These are phyloP conservation scores for Rousettus leschenaultii DNA, from an alignment of 2,113 vertebrate genomes.

Conservation along the genomic window DNA sequence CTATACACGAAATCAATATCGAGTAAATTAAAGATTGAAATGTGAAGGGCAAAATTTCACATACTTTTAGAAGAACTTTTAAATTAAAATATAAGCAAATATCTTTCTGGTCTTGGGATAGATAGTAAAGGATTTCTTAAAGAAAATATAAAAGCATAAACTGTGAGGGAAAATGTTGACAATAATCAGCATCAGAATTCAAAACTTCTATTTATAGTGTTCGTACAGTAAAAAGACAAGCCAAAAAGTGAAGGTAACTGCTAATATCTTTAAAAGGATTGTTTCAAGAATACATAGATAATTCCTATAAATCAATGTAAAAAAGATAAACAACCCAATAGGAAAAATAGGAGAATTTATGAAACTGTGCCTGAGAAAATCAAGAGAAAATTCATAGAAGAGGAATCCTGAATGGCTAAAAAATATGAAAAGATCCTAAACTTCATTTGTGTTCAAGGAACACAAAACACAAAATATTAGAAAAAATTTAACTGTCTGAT, in stretches of 20 bases:
- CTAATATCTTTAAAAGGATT: background rate
- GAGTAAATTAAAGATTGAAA: background rate
- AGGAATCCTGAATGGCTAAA: background rate
- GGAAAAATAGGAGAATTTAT: background rate
- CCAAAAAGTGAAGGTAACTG: background rate
- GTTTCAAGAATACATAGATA: background rate
- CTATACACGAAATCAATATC: background rate
- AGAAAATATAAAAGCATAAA: background rate
- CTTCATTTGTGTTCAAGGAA: slow-evolving; percentile 5
- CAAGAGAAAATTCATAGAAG: background rate
- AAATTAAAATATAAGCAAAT: slow-evolving; percentile 15
- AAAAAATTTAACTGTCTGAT: background rate
- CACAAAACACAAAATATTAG: background rate
- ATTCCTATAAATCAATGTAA: background rate
- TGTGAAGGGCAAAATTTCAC: background rate
- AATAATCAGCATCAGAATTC: background rate
- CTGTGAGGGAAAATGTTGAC: background rate
- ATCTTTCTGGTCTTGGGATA: background rate
- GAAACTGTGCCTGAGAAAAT: background rate
- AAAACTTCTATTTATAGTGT: background rate
- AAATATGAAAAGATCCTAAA: background rate
- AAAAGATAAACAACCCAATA: background rate
- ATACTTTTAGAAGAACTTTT: background rate
- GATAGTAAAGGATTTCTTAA: background rate
- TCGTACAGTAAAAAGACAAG: background rate